Evolutionary conservation across 1,140 invertebrate species (phyloP).

Genomic region (Bathynomus jamesi): DNA sequence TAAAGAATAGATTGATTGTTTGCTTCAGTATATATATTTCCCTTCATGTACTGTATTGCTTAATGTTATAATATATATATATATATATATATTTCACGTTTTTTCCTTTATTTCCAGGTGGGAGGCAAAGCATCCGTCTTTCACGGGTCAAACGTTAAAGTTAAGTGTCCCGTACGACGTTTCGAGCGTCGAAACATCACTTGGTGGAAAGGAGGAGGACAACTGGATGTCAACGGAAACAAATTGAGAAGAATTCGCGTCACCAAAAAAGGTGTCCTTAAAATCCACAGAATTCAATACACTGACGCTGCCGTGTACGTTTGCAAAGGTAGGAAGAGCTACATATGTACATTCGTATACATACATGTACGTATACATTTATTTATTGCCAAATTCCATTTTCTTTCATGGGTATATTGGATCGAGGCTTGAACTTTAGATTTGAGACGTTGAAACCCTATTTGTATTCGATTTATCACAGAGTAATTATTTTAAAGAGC

Average conservation of each 20-base stretch:
- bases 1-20: too few species aligned
- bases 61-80: too few species aligned
- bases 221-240: conserved; percentile 55
- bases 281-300: conserved; percentile 65
- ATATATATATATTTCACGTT: too few species aligned
- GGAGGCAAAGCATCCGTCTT: conserved; percentile 76
- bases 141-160: conserved; percentile 71
- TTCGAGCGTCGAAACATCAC: conserved; percentile 49
- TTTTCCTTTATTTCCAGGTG: conserved; percentile 52
- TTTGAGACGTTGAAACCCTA: too few species aligned
- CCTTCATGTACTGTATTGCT: too few species aligned
- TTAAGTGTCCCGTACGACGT: conserved; percentile 78
- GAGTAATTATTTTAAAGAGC: too few species aligned
- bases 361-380: background rate
- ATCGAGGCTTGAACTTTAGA: too few species aligned
- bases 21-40: background rate
- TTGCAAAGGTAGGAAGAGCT: conserved; percentile 54
- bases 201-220: conserved; percentile 20
- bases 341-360: background rate
- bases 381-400: background rate
- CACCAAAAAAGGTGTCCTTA: conserved; percentile 74
- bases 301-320: conserved; percentile 72
- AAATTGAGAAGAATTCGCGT: conserved; percentile 53
- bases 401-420: background rate
- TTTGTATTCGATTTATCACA: too few species aligned